Base-by-base conservation (phyloP, 2,113 vertebrate species). In the Hemiscyllium ocellatum region DNA sequence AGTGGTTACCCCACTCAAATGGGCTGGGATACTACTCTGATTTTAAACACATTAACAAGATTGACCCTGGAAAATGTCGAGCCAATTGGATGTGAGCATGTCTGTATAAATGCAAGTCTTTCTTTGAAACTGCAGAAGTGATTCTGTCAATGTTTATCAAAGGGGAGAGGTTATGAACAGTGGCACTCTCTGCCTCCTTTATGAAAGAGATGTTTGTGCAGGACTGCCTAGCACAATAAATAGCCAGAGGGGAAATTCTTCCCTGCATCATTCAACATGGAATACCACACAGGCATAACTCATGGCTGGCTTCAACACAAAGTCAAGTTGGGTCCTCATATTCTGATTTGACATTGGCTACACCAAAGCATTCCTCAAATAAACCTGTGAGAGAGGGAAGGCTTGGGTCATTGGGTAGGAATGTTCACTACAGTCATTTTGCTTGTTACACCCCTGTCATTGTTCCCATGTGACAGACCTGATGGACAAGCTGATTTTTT, bases 121-220 rank as follows among this genome's bases (percentile, higher is more conserved):
- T 89, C 50, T 8, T 89, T 8, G 24, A 86, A 83, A 83, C 80
- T 5, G 42, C 37, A 52, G 50, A 52, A 56, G 50, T 12, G 33
- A 90, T 52, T 29, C 10, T 61, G 52, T 33, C 24, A 90, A 90
- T 33, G 52, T 56, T 90, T 90, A 61, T n/a, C 52, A 90, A 56
- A 90, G 13, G 12, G 29, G 26, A 90, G 52, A 56, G 33, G 87
- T 90, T 6, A 12, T 90, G 29, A 61, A 90, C 52, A 90, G 87
- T 90, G 52, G 87, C 26, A 1, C 10, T 90, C 26, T 90, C 52
- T 65, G 52, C 33, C 50, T 90, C 52, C 52, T 0, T 90, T 52
- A 90, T 90, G 87, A 90, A 90, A 61, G 87, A 33, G 29, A 90
- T 61, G 52, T 33, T 61, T 90, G 87, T 61, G 52, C 87, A 61